Base-by-base conservation (phyloP, 2,113 vertebrate species). In the Channa maculata region DNA sequence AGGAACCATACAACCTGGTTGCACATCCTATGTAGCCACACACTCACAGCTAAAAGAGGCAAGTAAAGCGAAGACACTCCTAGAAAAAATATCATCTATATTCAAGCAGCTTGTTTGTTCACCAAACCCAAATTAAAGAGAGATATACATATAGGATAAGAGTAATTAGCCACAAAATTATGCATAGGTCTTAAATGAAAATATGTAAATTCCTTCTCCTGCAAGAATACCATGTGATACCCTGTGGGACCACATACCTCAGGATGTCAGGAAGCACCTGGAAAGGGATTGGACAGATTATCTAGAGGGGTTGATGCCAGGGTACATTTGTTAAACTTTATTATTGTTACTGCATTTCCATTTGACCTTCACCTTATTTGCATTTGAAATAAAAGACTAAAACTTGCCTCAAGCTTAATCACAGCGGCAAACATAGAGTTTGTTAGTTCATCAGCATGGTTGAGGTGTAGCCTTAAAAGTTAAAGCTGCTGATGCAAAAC, bases 121-220 rank as follows among this genome's bases (percentile, higher is more conserved):
- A 45, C 36, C 60, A 49, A 37, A 38, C 49, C 53, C 45, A 49
- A 5, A 70, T 63, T 14, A 49, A n/a, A 62, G 46, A 76, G 36
- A 65, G 48, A 45, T 57, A 37, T 15, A 24, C 65, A 66, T 34
- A 55, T 3, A 10, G 34, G 44, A 60, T 68, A 8, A 60, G 71
- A 5, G n/a, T 79, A 85, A 88, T 83, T 66, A 12, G 57, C 45
- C 68, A 57, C 70, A 75, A 65, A 53, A 68, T 71, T 71, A 86
- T 81, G 76, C 77, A 76, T 34, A 71, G 14, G 45, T 52, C 53
- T 66, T 36, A 43, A 46, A 43, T 82, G 50, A 82, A 86, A 82
- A 86, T 79, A 86, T 88, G 79, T 60, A 62, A 90, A 86, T 74
- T 79, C 64, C 50, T 54, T 9, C 6, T n/a, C 72, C 78, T 65